Conservation (phyloP, 2,888 invertebrate species). For the Selenia dentaria region DNA sequence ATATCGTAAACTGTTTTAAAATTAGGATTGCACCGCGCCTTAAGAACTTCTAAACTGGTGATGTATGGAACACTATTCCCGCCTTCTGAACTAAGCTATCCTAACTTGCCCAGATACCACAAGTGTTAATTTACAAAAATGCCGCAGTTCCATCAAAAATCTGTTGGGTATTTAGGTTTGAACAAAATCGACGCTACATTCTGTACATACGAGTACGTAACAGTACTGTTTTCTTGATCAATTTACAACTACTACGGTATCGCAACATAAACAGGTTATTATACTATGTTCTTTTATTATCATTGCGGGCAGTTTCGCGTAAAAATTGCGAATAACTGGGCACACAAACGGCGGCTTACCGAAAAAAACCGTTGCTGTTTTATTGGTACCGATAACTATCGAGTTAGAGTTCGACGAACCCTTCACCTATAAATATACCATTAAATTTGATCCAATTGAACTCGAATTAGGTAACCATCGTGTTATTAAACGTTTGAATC, state of each 20-base stretch:
- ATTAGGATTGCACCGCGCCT: too few relatives aligned
- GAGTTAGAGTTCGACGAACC: conserved; percentile 45
- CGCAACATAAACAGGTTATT: conserved; percentile 6
- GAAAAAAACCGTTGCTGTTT: conserved; percentile 32
- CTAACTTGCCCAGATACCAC: too few relatives aligned
- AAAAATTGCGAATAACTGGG: conserved; percentile 16
- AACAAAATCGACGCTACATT: too few relatives aligned
- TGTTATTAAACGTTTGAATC: not conserved
- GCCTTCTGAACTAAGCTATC: too few relatives aligned
- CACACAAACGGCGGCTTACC: conserved; percentile 29
- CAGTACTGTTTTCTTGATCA: conserved; percentile 4
- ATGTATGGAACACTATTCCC: too few relatives aligned
- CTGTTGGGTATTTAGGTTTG: too few relatives aligned
- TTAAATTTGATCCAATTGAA: conserved; percentile 1
- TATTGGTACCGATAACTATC: conserved; percentile 32
- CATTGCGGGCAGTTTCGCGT: not conserved
- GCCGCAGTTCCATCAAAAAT: too few relatives aligned
- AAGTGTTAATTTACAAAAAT: too few relatives aligned
- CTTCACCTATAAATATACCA: conserved; percentile 36
- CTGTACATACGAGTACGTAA: too few relatives aligned
- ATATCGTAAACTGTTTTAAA: too few relatives aligned
- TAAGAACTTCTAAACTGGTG: too few relatives aligned
- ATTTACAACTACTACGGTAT: not conserved
- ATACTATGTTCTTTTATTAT: not conserved
- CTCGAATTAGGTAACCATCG: not conserved